A percentile compares a stretch with the other conserved stretches of the same genome.
Conservation (phyloP, 2,113 vertebrate species). For the Arothron firmamentum region DNA sequence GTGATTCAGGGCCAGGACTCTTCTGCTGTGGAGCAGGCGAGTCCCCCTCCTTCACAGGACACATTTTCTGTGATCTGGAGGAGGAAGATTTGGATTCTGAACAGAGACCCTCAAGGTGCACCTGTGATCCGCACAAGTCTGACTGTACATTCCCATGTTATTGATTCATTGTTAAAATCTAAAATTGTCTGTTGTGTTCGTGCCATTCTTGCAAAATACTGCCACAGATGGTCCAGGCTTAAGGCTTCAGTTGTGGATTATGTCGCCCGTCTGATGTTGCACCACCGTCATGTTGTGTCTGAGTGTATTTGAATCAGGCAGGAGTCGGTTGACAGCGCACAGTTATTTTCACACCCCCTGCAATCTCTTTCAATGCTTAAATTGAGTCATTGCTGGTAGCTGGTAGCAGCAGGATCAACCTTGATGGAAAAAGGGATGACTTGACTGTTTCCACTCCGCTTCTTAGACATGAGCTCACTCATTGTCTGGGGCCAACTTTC, state of each 20-base stretch:
- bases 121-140: background rate
- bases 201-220: constrained; percentile 4
- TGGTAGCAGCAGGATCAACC: constrained; percentile 1
- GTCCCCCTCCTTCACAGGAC: constrained; percentile 6
- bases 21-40: constrained; percentile 29
- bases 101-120: background rate
- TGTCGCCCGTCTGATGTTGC: constrained; percentile 14
- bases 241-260: constrained; percentile 15
- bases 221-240: constrained; percentile 23
- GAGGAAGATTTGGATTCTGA: constrained; percentile 9
- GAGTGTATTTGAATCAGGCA: constrained; percentile 7
- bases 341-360: constrained; percentile 45
- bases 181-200: background rate
- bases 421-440: constrained; percentile 63
- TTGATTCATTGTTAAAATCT: background rate
- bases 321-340: constrained; percentile 6
- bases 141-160: background rate
- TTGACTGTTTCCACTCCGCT: constrained; percentile 43
- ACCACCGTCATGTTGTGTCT: constrained; percentile 4
- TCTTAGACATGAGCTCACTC: constrained; percentile 56
- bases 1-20: constrained; percentile 30
- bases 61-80: constrained; percentile 23
- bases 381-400: constrained; percentile 8
- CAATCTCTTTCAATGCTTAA: constrained; percentile 53
- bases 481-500: constrained; percentile 37